A percentile compares a stretch with the other conserved stretches of the same genome.
Conservation (phyloP, 2,113 vertebrate species). For the Istiophorus platypterus region DNA sequence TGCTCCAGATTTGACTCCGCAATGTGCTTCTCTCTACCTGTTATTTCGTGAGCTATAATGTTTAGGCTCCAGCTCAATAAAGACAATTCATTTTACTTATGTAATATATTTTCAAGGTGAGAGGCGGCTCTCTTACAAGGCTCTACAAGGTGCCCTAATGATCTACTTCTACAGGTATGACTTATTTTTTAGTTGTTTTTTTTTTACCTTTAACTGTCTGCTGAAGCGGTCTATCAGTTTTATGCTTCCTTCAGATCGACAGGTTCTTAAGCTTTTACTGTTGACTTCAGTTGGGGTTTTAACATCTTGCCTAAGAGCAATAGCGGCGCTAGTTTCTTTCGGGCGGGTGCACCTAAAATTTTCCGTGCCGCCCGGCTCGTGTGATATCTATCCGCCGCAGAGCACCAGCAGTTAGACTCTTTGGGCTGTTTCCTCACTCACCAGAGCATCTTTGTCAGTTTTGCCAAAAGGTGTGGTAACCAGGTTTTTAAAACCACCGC, state of each 20-base stretch:
- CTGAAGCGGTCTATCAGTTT: background rate
- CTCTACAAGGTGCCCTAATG: conserved; percentile 94
- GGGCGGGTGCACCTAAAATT: conserved; percentile 5
- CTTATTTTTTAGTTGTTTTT: background rate
- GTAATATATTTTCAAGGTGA: conserved; percentile 54
- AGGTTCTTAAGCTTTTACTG: background rate
- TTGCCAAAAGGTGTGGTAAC: conserved; percentile 24
- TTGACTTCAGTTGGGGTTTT: background rate
- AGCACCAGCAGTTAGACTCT: background rate
- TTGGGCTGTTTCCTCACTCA: background rate
- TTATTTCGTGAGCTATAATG: background rate
- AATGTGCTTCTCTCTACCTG: background rate
- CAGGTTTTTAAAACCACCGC: background rate
- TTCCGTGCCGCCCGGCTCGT: conserved; percentile 2
- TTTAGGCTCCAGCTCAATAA: background rate
- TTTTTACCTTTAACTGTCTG: conserved; percentile 16
- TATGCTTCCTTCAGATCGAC: conserved; percentile 28
- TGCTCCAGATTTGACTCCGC: background rate
- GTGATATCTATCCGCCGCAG: background rate
- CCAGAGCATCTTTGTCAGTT: background rate
- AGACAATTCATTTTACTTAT: background rate
- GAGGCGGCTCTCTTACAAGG: conserved; percentile 78
- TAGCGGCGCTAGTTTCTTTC: too few species aligned
- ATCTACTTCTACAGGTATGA: conserved; percentile 98
- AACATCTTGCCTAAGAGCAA: conserved; percentile 25